Conservation (phyloP, 2,797 vertebrate species). For the Selene dorsalis region DNA sequence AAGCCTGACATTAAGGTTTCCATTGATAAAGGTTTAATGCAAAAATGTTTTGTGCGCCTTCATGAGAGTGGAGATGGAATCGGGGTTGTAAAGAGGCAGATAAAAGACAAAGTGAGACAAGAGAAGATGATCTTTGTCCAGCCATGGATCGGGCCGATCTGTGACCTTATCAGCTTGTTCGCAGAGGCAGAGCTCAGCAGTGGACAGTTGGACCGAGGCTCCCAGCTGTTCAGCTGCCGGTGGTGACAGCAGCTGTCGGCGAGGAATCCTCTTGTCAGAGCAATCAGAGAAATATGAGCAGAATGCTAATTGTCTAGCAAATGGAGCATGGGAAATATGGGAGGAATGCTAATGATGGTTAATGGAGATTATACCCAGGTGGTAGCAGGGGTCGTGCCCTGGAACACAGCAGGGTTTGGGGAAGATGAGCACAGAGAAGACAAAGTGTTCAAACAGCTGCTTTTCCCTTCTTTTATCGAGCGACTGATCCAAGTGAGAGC, state of each 20-base stretch:
- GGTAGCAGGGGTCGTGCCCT: background rate
- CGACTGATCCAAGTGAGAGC: slow-evolving; percentile 5
- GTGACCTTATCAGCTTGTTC: background rate
- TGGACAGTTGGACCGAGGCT: slow-evolving; percentile 6
- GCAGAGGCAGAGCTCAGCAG: slow-evolving; percentile 2
- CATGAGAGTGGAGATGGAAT: background rate
- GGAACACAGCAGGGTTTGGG: slow-evolving; percentile 17
- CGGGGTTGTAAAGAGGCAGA: background rate
- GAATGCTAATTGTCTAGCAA: slow-evolving; percentile 63
- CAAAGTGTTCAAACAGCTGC: background rate
- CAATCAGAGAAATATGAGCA: slow-evolving; percentile 52
- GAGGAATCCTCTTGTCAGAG: slow-evolving; percentile 53
- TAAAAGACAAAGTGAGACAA: slow-evolving; percentile 1
- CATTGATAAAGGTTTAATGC: background rate
- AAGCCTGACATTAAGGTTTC: background rate
- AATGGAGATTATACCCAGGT: slow-evolving; percentile 64
- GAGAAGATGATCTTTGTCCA: background rate
- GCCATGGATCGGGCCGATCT: background rate
- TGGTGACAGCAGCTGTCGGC: slow-evolving; percentile 54
- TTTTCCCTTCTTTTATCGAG: background rate
- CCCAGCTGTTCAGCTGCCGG: slow-evolving; percentile 19
- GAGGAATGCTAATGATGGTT: slow-evolving; percentile 75
- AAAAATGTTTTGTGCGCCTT: background rate
- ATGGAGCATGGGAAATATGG: slow-evolving; percentile 64
- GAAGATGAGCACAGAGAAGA: background rate